Base-by-base conservation (phyloP, 2,888 invertebrate genomes). In the Diloba caeruleocephala region DNA sequence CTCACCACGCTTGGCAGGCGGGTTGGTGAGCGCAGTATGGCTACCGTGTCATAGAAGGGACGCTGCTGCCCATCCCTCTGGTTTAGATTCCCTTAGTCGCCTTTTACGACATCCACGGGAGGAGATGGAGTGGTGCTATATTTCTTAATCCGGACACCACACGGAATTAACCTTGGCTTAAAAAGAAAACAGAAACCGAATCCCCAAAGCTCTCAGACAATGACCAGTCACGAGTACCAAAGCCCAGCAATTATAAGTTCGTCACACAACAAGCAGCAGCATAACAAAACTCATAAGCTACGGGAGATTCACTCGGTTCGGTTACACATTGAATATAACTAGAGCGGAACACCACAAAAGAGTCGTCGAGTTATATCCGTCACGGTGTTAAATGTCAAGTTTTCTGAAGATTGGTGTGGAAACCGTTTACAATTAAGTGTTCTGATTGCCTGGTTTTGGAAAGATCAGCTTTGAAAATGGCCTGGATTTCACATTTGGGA, bases 301-400 rank as follows among this genome's bases (percentile, higher is more conserved):
- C 70, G 55, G 42, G 15, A 58, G 61, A 66, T 62, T 34, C 54
- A 39, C 61, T 53, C 37, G 28, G 21, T 25, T 58, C 48, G 44
- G 52, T 59, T 59, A 64, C 69, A 53, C 60, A 59, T 70, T 70
- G 46, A 60, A 37, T 49, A 29, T 33, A 65, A 60, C 38, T 64
- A 44, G 66, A 67, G 70, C 66, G 51, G 34, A 52, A 59, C 66
- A 41, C 10, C 13, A 50, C 46, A 62, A 61, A 33, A 37, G 32
- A 41, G 23, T 51, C 49, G 31, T 28, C 29, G 39, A 31, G 44
- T 58, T 57, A 42, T 42, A 34, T 26, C 33, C 39, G 50, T 29
- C 32, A 46, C 32, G 50, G 70, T 64, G 49, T 64, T 59, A 67
- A 42, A 52, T 65, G 45, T 36, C 62, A 44, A n/a, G 13, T 15